Evolutionary conservation across 1,140 invertebrate genomes (phyloP).

Genomic region (Sycobia sp.): DNA sequence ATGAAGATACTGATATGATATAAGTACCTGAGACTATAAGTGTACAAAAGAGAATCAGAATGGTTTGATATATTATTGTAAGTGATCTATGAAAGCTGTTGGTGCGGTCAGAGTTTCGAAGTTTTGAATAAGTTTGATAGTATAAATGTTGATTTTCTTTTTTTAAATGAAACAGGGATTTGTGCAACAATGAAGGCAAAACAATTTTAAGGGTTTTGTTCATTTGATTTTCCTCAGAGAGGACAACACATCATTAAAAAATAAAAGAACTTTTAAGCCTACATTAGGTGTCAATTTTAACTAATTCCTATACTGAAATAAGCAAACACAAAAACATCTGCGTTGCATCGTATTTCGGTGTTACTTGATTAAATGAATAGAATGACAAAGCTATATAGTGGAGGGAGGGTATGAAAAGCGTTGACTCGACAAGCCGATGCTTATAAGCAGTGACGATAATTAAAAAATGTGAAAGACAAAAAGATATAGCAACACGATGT

Average conservation of each 20-base stretch:
- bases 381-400: too few relatives aligned
- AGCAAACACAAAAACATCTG: neutral
- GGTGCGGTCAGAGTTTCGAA: too few relatives aligned
- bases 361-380: too few relatives aligned
- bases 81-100: too few relatives aligned
- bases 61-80: neutral
- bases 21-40: slow-evolving; percentile 23
- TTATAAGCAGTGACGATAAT: neutral
- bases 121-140: too few relatives aligned
- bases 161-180: neutral
- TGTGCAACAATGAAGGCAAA: neutral
- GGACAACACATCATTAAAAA: neutral
- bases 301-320: neutral
- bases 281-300: slow-evolving; percentile 33
- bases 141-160: too few relatives aligned
- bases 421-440: neutral
- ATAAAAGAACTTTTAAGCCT: slow-evolving; percentile 11
- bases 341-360: neutral
- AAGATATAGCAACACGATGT: neutral
- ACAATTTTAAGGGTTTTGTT: neutral
- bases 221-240: neutral
- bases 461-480: neutral
- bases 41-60: slow-evolving; percentile 19
- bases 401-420: too few relatives aligned
- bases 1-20: too few relatives aligned